Conservation (phyloP, 2,888 invertebrate genomes). For the Noctua fimbriata region DNA sequence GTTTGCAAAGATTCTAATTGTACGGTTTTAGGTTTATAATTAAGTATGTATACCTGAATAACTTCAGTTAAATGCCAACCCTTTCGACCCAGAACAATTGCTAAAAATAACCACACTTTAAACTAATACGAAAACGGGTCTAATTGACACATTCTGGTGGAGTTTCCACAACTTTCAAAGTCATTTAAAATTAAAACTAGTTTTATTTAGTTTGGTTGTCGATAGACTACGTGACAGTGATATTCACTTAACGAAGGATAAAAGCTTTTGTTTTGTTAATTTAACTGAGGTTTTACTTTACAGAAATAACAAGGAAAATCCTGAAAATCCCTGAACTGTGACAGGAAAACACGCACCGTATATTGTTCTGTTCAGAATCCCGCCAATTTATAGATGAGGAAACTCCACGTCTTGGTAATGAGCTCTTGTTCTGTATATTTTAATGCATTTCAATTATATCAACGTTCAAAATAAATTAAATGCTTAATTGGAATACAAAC, state of each 20-base stretch:
- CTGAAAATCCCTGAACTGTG: conserved; percentile 24
- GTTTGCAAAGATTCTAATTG: conserved; percentile 14
- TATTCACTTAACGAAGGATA: conserved; percentile 36
- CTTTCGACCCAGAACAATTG: conserved; percentile 5
- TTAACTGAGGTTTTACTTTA: conserved; percentile 11
- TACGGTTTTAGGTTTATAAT: background rate
- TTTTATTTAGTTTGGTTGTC: conserved; percentile 22
- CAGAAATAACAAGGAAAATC: conserved; percentile 48
- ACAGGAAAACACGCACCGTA: conserved; percentile 31
- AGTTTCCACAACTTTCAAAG: conserved; percentile 15
- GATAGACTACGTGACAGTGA: conserved; percentile 33
- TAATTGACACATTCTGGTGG: conserved; percentile 42
- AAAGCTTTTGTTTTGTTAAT: conserved; percentile 22
- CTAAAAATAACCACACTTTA: conserved; percentile 17
- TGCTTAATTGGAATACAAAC: too few species aligned
- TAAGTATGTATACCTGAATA: background rate
- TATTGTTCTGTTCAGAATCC: conserved; percentile 20
- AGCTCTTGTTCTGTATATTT: background rate
- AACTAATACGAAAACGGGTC: conserved; percentile 30
- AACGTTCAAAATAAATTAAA: background rate
- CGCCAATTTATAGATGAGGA: conserved; percentile 31
- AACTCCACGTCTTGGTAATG: conserved; percentile 9
- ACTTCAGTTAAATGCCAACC: conserved; percentile 1
- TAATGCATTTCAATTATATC: conserved; percentile 12
- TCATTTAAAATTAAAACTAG: conserved; percentile 32